Percentiles rank a stretch among this genome's conserved stretches.
phyloP scores from a whole-genome alignment of 2,113 vertebrate species.

The Neodontobutis hainanensis region DNA sequence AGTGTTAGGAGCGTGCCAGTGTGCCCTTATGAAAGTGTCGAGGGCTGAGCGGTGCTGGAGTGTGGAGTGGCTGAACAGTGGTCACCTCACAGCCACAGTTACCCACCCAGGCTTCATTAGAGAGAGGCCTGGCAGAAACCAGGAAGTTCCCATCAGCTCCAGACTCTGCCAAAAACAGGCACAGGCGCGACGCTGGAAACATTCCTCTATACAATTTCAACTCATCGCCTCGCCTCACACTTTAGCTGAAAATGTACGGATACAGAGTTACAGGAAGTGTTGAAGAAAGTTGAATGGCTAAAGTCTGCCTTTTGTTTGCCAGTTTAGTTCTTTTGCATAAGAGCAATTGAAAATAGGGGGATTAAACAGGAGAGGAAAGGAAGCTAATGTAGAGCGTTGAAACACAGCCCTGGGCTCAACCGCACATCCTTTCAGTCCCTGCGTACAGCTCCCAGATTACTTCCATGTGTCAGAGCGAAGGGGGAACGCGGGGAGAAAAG shows the following conservation, averaged over 20 bases:
- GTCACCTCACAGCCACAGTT: slow-evolving; percentile 68
- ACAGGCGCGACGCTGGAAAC: slow-evolving; percentile 54
- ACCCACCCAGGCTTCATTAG: slow-evolving; percentile 68
- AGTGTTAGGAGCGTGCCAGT: slow-evolving; percentile 76
- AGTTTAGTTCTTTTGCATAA: slow-evolving; percentile 67
- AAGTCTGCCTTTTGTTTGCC: slow-evolving; percentile 75
- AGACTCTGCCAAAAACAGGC: slow-evolving; percentile 58
- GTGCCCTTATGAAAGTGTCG: slow-evolving; percentile 70
- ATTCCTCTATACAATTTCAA: slow-evolving; percentile 39
- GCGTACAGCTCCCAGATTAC: slow-evolving; percentile 74
- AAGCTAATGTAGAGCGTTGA: slow-evolving; percentile 72
- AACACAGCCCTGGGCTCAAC: slow-evolving; percentile 70
- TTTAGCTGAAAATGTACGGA: slow-evolving; percentile 39
- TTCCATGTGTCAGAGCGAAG: slow-evolving; percentile 73
- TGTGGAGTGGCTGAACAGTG: slow-evolving; percentile 73
- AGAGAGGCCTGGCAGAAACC: slow-evolving; percentile 58
- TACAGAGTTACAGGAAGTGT: slow-evolving; percentile 63
- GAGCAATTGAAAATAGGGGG: slow-evolving; percentile 71
- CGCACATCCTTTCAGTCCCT: slow-evolving; percentile 76
- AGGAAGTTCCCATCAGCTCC: slow-evolving; percentile 67
- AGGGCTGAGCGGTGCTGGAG: slow-evolving; percentile 63
- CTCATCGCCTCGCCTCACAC: slow-evolving; percentile 25
- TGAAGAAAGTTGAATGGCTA: slow-evolving; percentile 57
- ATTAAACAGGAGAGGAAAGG: slow-evolving; percentile 74
- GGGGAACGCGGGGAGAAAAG: slow-evolving; percentile 57